Evolutionary conservation across 30 jellyfish, hydroid and myxozoan genomes (phyloP), one percentile per base, ranked within the genome.

Genomic region (Aurelia sp.): DNA sequence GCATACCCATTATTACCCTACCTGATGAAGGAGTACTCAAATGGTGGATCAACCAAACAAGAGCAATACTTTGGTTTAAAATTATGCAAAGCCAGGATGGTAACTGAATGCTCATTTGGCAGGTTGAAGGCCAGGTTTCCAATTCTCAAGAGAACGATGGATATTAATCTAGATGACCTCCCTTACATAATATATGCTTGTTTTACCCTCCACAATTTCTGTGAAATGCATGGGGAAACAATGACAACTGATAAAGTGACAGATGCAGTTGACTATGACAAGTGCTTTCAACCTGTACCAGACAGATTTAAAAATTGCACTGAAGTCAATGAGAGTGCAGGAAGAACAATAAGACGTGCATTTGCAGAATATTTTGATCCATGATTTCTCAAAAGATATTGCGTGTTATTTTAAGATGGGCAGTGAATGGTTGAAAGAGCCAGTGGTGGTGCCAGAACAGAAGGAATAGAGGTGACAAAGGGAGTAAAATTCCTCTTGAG

Each of bases 1-100:
- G 82, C 82, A 35, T 71, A 71, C 82, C 82, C 82, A 5, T n/a
- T 74, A 48, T 27, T 74, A 40, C 86, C 86, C 5, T 71, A 1
- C n/a, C 75, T 71, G 9, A 71, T 71, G 82, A 48, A 71, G 50
- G 82, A 71, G 33, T 71, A 71, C 35, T 15, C 82, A 18, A 48
- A 48, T 35, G 71, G 66, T 1, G 71, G 82, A 57, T 13, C 55
- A 13, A 74, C 76, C 19, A n/a, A n/a, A 4, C 86, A 23, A 61
- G 89, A 78, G 30, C 64, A 57, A 13, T 78, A 30, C 52, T 86
- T 86, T 78, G 71, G 92, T 57, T 20, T 48, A 27, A 51, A 10
- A 27, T 58, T 74, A n/a, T 74, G 52, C 55, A 17, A 31, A 48
- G 73, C 52, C 86, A 22, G 86, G 23, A 74, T 74, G 86, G 86